phyloP scores from a whole-genome alignment of 2,113 vertebrate genomes.

The Limnothrissa miodon region DNA sequence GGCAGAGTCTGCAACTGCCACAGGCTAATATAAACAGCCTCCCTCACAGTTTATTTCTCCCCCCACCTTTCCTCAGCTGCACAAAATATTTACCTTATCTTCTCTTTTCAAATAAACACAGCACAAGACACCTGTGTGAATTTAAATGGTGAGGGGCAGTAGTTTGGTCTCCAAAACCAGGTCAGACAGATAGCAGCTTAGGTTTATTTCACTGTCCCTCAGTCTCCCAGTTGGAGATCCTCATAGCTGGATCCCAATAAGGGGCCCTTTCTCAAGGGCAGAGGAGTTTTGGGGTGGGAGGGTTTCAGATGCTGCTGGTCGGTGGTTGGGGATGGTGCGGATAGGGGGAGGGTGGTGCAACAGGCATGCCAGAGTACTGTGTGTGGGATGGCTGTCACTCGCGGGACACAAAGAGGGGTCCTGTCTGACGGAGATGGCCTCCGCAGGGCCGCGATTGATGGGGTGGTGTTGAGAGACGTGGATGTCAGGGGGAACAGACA shows the following conservation, averaged over 20 bases:
- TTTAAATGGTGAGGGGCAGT: background rate
- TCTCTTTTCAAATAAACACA: background rate
- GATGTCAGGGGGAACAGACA: constrained; percentile 69
- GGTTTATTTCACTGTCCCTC: background rate
- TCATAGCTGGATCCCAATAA: background rate
- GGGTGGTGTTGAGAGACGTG: constrained; percentile 72
- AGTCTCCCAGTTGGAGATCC: background rate
- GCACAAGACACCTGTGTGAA: background rate
- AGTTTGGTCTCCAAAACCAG: background rate
- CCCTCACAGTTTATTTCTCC: background rate
- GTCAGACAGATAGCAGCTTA: background rate
- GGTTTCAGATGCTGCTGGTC: background rate
- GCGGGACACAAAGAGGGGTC: constrained; percentile 63
- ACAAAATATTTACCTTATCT: background rate
- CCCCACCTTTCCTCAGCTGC: background rate
- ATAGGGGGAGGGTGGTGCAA: background rate
- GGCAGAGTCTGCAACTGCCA: background rate
- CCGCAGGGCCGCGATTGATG: constrained; percentile 64
- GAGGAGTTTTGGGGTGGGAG: background rate
- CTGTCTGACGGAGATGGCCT: constrained; percentile 63
- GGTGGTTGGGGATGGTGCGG: background rate
- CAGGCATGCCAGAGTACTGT: constrained; percentile 52
- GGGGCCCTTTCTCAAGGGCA: background rate
- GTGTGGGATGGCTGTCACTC: constrained; percentile 57
- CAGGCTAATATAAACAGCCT: background rate